These are phyloP conservation scores for Apis florea DNA, from an alignment of 1,140 invertebrate genomes.

Conservation along the genomic window DNA sequence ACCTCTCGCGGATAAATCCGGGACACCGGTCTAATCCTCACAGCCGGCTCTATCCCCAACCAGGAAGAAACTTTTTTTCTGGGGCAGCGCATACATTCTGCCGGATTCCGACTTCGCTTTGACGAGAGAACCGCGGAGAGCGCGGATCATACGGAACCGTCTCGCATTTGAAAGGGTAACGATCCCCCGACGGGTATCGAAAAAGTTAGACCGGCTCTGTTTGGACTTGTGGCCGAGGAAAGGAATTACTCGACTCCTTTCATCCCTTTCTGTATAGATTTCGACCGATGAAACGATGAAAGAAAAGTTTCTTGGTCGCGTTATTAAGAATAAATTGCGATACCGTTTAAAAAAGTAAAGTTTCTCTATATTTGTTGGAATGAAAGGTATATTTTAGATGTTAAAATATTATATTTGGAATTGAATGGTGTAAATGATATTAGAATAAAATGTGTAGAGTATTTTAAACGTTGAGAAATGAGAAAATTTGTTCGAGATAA, in stretches of 20 bases:
- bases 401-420: too few species aligned
- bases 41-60: conserved; percentile 1
- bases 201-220: conserved; percentile 39
- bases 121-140: not conserved
- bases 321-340: not conserved
- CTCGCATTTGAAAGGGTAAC: conserved; percentile 47
- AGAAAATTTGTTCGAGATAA: too few species aligned
- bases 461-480: too few species aligned
- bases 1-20: conserved; percentile 59
- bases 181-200: conserved; percentile 29
- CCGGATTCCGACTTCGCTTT: conserved; percentile 43
- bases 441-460: too few species aligned
- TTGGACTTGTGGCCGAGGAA: conserved; percentile 26
- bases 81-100: conserved; percentile 48
- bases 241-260: not conserved
- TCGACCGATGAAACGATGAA: too few species aligned
- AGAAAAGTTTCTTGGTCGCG: not conserved
- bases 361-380: too few species aligned
- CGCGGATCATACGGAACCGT: conserved; percentile 17
- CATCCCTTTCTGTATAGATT: not conserved
- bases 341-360: not conserved
- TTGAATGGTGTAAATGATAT: too few species aligned
- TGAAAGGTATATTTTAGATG: too few species aligned
- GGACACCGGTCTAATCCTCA: conserved; percentile 29
- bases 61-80: conserved; percentile 48